Evolutionary conservation across 1,140 invertebrate genomes (phyloP).

Genomic region (Sitobion miscanthi): DNA sequence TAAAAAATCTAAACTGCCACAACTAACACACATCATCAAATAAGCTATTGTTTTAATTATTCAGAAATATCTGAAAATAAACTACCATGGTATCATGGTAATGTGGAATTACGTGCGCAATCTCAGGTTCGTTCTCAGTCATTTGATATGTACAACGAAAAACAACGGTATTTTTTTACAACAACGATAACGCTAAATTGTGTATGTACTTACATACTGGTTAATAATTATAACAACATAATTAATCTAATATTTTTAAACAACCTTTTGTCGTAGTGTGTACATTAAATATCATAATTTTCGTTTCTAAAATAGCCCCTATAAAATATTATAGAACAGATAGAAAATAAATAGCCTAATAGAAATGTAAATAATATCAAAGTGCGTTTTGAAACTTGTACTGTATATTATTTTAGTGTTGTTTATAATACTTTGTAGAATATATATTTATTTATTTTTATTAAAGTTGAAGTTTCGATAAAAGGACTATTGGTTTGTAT

Average conservation of each 20-base stretch:
- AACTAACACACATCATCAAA: neutral
- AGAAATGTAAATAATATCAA: too few species aligned
- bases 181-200: neutral
- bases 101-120: constrained; percentile 12
- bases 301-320: neutral
- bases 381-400: neutral
- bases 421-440: neutral
- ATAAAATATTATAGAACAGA: neutral
- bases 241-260: neutral
- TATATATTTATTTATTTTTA: too few species aligned
- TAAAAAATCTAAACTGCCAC: neutral
- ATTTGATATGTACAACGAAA: neutral
- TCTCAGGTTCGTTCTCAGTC: neutral
- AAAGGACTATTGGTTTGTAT: too few species aligned
- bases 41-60: constrained; percentile 24
- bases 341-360: neutral
- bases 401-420: neutral
- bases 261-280: neutral
- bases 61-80: neutral
- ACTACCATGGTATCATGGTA: neutral
- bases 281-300: neutral
- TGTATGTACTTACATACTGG: neutral
- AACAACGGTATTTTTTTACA: neutral
- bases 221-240: neutral
- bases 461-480: too few species aligned